phyloP scores from a whole-genome alignment of 2,888 invertebrate genomes.

The Acanthosepion esculentum region DNA sequence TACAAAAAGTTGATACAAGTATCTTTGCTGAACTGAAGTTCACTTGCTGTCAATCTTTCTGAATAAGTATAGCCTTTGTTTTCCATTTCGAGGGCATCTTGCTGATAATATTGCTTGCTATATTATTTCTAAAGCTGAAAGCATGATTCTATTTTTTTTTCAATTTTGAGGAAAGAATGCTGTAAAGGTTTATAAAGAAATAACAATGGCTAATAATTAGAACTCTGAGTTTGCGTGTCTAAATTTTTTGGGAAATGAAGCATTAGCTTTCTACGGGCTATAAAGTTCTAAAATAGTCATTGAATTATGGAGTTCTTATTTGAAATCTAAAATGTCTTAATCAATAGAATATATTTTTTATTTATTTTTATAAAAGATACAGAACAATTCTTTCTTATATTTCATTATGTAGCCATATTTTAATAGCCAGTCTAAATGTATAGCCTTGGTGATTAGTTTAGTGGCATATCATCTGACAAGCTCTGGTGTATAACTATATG shows the following conservation, averaged over 20 bases:
- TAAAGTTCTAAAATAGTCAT: constrained; percentile 33
- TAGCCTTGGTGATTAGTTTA: neutral
- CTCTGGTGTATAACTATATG: neutral
- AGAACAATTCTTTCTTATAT: constrained; percentile 8
- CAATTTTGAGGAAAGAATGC: neutral
- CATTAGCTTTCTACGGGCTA: neutral
- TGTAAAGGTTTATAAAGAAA: constrained; percentile 8
- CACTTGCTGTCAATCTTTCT: neutral
- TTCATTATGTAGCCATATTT: constrained; percentile 17
- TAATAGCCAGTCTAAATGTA: neutral
- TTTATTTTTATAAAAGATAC: constrained; percentile 2
- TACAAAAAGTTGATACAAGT: neutral
- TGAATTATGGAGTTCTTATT: neutral
- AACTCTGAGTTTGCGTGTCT: constrained; percentile 11
- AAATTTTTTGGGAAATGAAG: constrained; percentile 33
- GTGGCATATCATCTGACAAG: neutral
- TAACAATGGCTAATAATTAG: constrained; percentile 25
- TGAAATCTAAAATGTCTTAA: constrained; percentile 33
- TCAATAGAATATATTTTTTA: constrained; percentile 19
- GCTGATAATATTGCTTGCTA: neutral
- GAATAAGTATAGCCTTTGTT: constrained; percentile 23
- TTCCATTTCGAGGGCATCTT: constrained; percentile 4
- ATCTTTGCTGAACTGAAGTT: constrained; percentile 9
- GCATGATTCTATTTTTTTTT: neutral
- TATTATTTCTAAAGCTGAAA: neutral